phyloP scores from a whole-genome alignment of 2,888 invertebrate species.

The Drosophila prolongata region DNA sequence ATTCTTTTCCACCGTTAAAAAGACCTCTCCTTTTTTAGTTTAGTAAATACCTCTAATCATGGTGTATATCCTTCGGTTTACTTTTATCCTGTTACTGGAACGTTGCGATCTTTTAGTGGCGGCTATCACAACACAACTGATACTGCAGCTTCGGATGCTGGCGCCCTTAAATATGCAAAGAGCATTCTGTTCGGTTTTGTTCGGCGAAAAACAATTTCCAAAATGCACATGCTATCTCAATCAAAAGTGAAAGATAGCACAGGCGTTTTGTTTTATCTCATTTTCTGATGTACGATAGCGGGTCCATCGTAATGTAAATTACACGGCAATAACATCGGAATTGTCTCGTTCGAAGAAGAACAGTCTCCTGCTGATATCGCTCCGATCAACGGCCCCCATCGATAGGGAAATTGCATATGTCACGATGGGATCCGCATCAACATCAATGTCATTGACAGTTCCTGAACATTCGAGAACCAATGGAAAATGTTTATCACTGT shows the following conservation, averaged over 20 bases:
- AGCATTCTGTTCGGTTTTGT: constrained; percentile 21
- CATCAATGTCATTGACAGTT: constrained; percentile 38
- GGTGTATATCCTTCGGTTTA: constrained; percentile 20
- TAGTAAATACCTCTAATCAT: constrained; percentile 62
- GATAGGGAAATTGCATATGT: constrained; percentile 55
- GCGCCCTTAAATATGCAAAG: constrained; percentile 71
- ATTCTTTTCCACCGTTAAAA: too few species aligned
- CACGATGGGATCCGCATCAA: constrained; percentile 10
- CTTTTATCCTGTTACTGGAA: constrained; percentile 31
- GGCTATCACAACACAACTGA: constrained; percentile 60
- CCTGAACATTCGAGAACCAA: constrained; percentile 7
- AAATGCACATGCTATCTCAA: constrained; percentile 64
- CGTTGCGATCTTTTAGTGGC: constrained; percentile 20
- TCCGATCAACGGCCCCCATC: constrained; percentile 27
- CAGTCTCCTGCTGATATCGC: not conserved
- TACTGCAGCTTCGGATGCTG: constrained; percentile 40
- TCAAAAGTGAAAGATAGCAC: constrained; percentile 37
- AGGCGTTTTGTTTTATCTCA: constrained; percentile 6
- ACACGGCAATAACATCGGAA: constrained; percentile 67
- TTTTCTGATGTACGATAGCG: constrained; percentile 57
- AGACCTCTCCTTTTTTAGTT: too few species aligned
- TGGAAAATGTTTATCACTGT: not conserved
- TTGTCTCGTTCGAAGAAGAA: constrained; percentile 28
- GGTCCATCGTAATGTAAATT: constrained; percentile 67
- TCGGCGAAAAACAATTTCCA: constrained; percentile 62